phyloP scores from a whole-genome alignment of 2,113 vertebrate species.

The Numenius arquata region DNA sequence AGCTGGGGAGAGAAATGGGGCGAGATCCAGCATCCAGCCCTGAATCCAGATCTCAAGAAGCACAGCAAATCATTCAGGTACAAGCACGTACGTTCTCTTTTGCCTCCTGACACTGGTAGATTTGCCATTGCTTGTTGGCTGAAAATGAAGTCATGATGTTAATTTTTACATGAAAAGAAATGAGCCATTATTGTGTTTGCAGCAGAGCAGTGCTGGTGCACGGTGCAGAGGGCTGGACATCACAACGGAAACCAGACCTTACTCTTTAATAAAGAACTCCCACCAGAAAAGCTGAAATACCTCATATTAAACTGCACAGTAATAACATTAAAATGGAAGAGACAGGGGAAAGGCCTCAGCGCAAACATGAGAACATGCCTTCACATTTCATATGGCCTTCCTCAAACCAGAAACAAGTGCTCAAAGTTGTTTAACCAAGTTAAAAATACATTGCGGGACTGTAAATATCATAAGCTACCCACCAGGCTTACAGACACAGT shows the following conservation, averaged over 20 bases:
- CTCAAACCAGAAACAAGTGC: background rate
- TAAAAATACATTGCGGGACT: background rate
- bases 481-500: background rate
- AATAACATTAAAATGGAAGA: conserved; percentile 27
- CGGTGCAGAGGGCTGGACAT: background rate
- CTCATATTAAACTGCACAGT: background rate
- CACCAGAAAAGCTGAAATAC: background rate
- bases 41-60: background rate
- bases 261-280: conserved; percentile 10
- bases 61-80: background rate
- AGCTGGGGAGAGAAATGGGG: background rate
- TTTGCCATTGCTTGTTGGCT: background rate
- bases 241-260: background rate
- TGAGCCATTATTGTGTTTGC: background rate
- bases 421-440: conserved; percentile 2
- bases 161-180: background rate
- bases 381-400: background rate
- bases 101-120: background rate
- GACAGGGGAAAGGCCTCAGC: background rate
- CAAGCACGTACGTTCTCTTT: background rate
- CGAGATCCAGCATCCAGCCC: background rate
- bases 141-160: background rate
- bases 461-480: background rate
- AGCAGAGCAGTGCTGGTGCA: background rate
- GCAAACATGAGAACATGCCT: conserved; percentile 9